Evolutionary conservation across 2,888 invertebrate species (phyloP), one percentile per base, ranked within the genome.

Genomic region (Dasysyrphus albostriatus): DNA sequence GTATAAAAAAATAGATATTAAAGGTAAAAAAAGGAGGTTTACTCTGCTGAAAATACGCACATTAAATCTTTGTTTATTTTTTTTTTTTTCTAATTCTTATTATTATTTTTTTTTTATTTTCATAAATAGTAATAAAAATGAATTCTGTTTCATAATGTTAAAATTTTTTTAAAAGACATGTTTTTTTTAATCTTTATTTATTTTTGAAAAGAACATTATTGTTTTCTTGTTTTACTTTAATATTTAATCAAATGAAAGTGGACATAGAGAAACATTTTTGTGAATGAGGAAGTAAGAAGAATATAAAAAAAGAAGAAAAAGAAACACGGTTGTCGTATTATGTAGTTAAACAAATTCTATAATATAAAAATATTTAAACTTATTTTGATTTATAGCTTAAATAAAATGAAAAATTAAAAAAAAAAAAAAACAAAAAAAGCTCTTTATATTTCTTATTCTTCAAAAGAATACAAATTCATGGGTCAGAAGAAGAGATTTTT

Each of bases 271-370:
- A 44, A 51, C 16, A 67, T 44, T 44, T 56, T 24, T 67, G 39
- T 44, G 19, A 32, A 63, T 37, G 19, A 39, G 32, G 12, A 29
- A 56, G 10, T 32, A 54, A 54, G 54, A 54, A 54, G 54, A 29
- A 51, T 29, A 37, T 39, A 32, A 10, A 47, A 49, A 16, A 49
- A 54, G 24, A 37, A 65, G 65, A 78, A n/a, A n/a, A n/a, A 42
- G 59, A 69, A 49, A 74, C 51, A 87, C 83, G 87, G 87, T 87
- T 87, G 87, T 87, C 83, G 87, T 83, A 87, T 87, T 79, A 74
- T 87, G 83, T 87, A 87, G 87, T 65, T 87, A 87, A 87, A 87
- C 54, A 87, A 87, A 87, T 74, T 87, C 77, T 87, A 82, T 87
- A 81, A 82, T 74, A 82, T 82, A 82, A 72, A 58, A 83, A 83